Evolutionary conservation across 30 jellyfish, hydroid and myxozoan genomes (phyloP).

Genomic region (Mastigias papua): DNA sequence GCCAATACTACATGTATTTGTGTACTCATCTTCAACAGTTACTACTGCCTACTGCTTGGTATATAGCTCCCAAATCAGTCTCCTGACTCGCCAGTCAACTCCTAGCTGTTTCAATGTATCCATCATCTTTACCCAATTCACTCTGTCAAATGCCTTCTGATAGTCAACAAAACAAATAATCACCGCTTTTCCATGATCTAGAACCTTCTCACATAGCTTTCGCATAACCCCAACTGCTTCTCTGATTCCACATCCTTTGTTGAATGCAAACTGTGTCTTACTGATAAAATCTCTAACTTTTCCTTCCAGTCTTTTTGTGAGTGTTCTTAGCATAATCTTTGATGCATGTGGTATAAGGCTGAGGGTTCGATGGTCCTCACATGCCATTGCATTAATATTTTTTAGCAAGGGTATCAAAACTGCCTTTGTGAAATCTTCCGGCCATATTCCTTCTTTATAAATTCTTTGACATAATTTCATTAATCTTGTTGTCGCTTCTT

Average conservation of each 20-base stretch:
- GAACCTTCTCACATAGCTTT: not conserved
- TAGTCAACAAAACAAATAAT: not conserved
- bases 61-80: conserved; percentile 7
- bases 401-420: too few species aligned
- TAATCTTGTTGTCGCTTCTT: too few species aligned
- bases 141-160: conserved; percentile 28
- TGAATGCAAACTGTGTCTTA: not conserved
- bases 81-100: not conserved
- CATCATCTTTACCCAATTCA: conserved; percentile 1
- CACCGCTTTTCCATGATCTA: not conserved
- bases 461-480: too few species aligned
- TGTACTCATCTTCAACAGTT: not conserved
- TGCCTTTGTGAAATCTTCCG: too few species aligned
- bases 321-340: too few species aligned
- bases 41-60: not conserved
- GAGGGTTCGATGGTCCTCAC: too few species aligned
- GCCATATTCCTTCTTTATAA: too few species aligned
- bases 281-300: too few species aligned
- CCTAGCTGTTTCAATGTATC: not conserved
- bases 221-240: not conserved
- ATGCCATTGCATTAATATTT: too few species aligned
- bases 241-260: not conserved
- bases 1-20: not conserved
- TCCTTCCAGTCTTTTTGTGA: too few species aligned
- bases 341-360: too few species aligned